Base-by-base conservation (phyloP, 2,113 vertebrate genomes). In the Upupa epops region DNA sequence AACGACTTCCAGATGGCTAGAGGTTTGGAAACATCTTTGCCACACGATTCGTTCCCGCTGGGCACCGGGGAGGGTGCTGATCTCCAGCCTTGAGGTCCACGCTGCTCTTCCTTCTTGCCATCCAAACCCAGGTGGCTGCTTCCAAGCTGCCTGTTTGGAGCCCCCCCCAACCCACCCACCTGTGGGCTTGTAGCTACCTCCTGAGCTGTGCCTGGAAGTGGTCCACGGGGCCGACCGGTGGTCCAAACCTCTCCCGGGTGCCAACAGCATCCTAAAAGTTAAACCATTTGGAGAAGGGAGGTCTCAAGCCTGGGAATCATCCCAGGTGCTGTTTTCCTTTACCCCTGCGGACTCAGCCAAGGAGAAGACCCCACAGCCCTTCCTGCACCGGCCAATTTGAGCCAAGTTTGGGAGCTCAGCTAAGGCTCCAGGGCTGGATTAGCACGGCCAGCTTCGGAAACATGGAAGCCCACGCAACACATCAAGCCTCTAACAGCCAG, bases 1-100 rank as follows among this genome's bases (percentile, higher is more conserved):
- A 94, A 95, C 87, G 87, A 55, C 75, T 93, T 96, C 94, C 91
- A 95, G 86, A 94, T 90, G 88, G 88, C 45, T 65, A 58, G 65
- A 90, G 58, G 80, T 89, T 95, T 93, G 93, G 86, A 96, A 95
- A 94, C 86, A 90, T 79, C 71, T 78, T 59, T 94, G 81, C 69
- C 83, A 88, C 84, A 72, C 77, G 68, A 65, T 80, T 75, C 2
- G 17, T 91, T 95, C 80, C 77, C 75, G 83, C 74, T 88, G 78
- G 81, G 63, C 93, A 88, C 86, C 3, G 86, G 59, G 80, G 54
- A 65, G 10, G 49, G 25, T 7, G 20, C 45, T 71, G 29, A 37
- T 81, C 60, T 68, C 20, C 28, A 80, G 52, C 45, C 37, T 52
- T 0, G 5, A 71, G 22, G 11, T 18, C 37, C 55, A 26, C 16